A percentile compares a stretch with the other conserved stretches of the same genome.
phyloP scores from a whole-genome alignment of 2,113 vertebrate genomes.

The Willisornis vidua region DNA sequence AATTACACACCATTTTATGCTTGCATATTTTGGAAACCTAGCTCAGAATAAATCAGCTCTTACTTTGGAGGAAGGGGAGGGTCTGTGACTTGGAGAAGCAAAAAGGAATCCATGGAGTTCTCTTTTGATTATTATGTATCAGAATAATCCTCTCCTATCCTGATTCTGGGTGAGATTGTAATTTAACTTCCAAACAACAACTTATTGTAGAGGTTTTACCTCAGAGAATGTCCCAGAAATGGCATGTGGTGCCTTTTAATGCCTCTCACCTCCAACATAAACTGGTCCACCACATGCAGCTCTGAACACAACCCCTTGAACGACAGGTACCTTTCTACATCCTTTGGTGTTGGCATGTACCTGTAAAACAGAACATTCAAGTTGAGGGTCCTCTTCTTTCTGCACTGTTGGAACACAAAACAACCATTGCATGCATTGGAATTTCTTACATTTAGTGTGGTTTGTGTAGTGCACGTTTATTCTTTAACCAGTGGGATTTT shows the following conservation, averaged over 20 bases:
- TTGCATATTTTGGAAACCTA: background rate
- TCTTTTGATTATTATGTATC: background rate
- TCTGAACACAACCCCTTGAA: slow-evolving; percentile 78
- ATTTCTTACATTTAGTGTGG: background rate
- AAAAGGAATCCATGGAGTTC: background rate
- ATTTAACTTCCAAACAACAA: background rate
- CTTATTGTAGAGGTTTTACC: background rate
- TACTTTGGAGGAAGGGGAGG: background rate
- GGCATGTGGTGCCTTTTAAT: background rate
- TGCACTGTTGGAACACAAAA: background rate
- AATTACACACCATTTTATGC: background rate
- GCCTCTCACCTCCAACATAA: slow-evolving; percentile 84
- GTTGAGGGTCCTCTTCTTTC: background rate
- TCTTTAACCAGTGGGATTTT: background rate
- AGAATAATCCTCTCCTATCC: background rate
- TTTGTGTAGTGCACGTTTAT: accelerated
- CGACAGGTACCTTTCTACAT: slow-evolving; percentile 82
- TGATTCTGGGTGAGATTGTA: background rate
- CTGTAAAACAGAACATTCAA: slow-evolving; percentile 62
- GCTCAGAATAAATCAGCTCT: background rate
- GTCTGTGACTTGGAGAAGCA: background rate
- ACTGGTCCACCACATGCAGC: slow-evolving; percentile 88
- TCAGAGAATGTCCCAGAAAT: background rate
- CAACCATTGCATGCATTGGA: background rate
- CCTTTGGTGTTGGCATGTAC: slow-evolving; percentile 84